These are phyloP conservation scores for Xylocopa sonorina DNA, from an alignment of 1,140 invertebrate species.

Conservation along the genomic window DNA sequence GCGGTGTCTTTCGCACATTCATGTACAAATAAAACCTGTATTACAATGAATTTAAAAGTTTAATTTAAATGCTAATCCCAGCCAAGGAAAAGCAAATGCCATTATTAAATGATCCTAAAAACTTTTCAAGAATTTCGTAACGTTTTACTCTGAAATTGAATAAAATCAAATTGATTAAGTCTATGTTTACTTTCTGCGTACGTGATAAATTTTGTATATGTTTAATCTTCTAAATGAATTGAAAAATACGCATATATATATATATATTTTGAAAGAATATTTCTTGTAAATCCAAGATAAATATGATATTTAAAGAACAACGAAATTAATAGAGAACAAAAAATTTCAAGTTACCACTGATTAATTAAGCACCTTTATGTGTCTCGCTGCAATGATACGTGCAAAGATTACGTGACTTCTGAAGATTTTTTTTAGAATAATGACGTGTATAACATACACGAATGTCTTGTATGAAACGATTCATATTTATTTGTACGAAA, in stretches of 20 bases:
- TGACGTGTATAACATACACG: constrained; percentile 49
- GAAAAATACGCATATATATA: too few species aligned
- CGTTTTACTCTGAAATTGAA: constrained; percentile 41
- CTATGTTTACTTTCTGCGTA: neutral
- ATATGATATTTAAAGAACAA: too few species aligned
- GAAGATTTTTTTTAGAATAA: constrained; percentile 34
- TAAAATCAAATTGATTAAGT: constrained; percentile 46
- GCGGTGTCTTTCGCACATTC: neutral
- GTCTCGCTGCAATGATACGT: constrained; percentile 7
- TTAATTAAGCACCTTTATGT: neutral
- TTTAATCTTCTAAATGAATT: neutral
- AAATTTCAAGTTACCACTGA: neutral
- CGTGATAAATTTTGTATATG: neutral
- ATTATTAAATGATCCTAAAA: constrained; percentile 33
- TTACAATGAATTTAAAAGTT: constrained; percentile 3
- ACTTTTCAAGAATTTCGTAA: constrained; percentile 1
- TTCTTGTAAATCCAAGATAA: neutral
- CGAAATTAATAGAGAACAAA: neutral
- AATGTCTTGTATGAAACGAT: constrained; percentile 43
- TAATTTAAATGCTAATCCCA: neutral
- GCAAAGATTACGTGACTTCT: constrained; percentile 30
- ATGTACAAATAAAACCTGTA: constrained; percentile 16
- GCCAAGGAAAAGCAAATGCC: neutral
- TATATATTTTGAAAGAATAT: neutral
- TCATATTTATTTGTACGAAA: constrained; percentile 50